A percentile compares a stretch with the other conserved stretches of the same genome.
These are phyloP conservation scores for Amphiprion ocellaris DNA, from an alignment of 2,113 vertebrate genomes.

Conservation along the genomic window DNA sequence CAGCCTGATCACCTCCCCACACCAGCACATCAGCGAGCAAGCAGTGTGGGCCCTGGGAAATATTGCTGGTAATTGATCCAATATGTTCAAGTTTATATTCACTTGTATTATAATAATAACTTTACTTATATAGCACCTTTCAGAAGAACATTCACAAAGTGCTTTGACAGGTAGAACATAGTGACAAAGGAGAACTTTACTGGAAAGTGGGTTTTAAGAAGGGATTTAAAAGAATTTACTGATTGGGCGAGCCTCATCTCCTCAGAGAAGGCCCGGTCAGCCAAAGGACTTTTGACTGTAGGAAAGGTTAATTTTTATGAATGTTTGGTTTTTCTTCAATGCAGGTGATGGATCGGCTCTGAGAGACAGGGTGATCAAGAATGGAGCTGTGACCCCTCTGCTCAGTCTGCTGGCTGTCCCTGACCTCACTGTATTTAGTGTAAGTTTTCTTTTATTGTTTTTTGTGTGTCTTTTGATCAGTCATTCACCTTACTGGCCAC, in stretches of 20 bases:
- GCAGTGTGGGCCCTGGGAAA: slow-evolving; percentile 87
- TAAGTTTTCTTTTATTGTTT: slow-evolving; percentile 76
- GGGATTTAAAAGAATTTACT: too few species aligned
- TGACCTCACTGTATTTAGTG: slow-evolving; percentile 89
- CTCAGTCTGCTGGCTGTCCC: slow-evolving; percentile 90
- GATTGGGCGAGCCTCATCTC: too few species aligned
- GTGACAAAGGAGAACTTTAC: too few species aligned
- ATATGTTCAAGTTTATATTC: not conserved
- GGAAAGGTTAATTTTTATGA: accelerated
- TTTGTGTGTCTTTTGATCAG: not conserved
- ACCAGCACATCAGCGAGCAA: slow-evolving; percentile 86
- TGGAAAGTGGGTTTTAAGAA: too few species aligned
- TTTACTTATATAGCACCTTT: too few species aligned
- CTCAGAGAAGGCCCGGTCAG: too few species aligned
- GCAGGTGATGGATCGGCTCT: slow-evolving; percentile 94
- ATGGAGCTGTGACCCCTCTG: slow-evolving; percentile 91
- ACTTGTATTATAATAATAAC: too few species aligned
- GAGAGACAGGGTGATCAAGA: slow-evolving; percentile 94
- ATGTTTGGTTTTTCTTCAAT: not conserved
- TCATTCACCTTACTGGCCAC: not conserved
- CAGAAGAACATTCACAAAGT: too few species aligned
- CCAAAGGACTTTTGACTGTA: not conserved
- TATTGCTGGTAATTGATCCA: slow-evolving; percentile 79
- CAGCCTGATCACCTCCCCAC: slow-evolving; percentile 77
- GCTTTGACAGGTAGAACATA: too few species aligned